A percentile compares a stretch with the other conserved stretches of the same genome.
Conservation (phyloP, 2,888 invertebrate genomes). For the Reticulitermes lucifugus region DNA sequence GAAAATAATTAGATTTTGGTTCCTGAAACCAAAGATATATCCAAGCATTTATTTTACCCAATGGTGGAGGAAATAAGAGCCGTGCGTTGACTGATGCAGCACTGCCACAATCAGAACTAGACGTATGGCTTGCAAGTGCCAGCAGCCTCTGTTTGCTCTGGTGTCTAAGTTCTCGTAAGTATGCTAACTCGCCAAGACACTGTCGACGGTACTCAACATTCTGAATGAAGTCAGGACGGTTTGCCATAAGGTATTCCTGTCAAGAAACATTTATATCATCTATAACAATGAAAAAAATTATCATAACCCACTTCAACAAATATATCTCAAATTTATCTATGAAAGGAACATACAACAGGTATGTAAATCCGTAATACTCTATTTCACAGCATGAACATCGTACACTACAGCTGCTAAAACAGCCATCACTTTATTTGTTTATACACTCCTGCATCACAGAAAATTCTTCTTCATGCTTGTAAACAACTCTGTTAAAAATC, state of each 20-base stretch:
- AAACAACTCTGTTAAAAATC: no score
- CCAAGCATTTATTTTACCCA: slow-evolving; percentile 58
- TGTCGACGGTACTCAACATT: slow-evolving; percentile 69
- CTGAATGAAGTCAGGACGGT: slow-evolving; percentile 77
- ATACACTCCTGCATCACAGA: no score
- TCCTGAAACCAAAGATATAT: no score
- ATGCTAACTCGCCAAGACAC: slow-evolving; percentile 65
- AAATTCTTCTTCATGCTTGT: no score
- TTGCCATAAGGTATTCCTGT: slow-evolving; percentile 76
- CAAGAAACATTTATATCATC: slow-evolving; percentile 61
- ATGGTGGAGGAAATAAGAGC: slow-evolving; percentile 61
- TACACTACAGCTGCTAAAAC: no score
- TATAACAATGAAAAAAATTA: not conserved
- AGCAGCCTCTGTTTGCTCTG: slow-evolving; percentile 64
- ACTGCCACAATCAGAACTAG: not conserved
- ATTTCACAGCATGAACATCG: no score
- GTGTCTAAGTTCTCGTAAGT: slow-evolving; percentile 64
- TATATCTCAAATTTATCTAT: no score
- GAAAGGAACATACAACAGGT: no score
- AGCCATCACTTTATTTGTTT: no score
- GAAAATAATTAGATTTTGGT: no score
- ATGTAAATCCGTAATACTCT: no score
- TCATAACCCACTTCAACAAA: not conserved
- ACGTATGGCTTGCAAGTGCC: slow-evolving; percentile 59
- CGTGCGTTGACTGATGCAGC: not conserved